A percentile compares a stretch with the other conserved stretches of the same genome.
Evolutionary conservation across 2,797 vertebrate genomes (phyloP).

Genomic region (Morus bassanus): DNA sequence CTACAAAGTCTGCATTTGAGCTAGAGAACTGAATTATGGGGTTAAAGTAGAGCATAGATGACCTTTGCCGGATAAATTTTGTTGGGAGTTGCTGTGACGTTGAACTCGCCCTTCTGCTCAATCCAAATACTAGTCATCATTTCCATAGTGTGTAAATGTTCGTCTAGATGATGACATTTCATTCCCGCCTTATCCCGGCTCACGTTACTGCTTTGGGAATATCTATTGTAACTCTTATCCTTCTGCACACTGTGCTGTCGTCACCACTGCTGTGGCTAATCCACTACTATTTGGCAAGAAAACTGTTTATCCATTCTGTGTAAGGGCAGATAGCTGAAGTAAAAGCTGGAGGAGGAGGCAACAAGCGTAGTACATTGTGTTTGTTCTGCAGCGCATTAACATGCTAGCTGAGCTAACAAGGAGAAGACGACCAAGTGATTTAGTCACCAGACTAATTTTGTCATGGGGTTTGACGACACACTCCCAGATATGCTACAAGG

Average conservation of each 20-base stretch:
- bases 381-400: not conserved
- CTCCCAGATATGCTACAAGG: not conserved
- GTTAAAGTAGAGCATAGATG: not conserved
- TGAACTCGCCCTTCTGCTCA: conserved; percentile 43
- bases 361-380: not conserved
- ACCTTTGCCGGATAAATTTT: not conserved
- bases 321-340: not conserved
- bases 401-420: not conserved
- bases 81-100: conserved; percentile 3
- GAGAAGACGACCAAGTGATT: not conserved
- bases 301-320: not conserved
- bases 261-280: conserved; percentile 37
- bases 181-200: conserved; percentile 28
- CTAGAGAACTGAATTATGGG: not conserved
- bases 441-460: conserved; percentile 23
- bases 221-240: conserved; percentile 60
- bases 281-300: conserved; percentile 46
- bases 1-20: not conserved
- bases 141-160: conserved; percentile 24
- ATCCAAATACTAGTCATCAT: conserved; percentile 38
- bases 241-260: not conserved
- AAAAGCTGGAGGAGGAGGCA: not conserved
- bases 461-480: not conserved
- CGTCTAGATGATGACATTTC: not conserved
- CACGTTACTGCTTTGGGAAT: conserved; percentile 38